Conservation (phyloP, 2,797 vertebrate species). For the Aythya fuligula region DNA sequence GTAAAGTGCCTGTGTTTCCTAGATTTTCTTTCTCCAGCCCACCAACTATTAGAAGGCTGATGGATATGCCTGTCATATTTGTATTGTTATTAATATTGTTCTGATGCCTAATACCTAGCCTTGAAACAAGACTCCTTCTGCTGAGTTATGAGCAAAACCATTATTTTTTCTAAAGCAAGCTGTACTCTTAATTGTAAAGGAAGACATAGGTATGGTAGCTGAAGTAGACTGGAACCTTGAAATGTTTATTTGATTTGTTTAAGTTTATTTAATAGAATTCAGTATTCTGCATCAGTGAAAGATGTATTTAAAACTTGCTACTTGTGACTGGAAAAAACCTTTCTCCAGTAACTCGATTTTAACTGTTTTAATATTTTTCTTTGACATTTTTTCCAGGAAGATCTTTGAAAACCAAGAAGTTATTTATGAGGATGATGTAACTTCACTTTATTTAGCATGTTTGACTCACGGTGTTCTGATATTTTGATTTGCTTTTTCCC, state of each 20-base stretch:
- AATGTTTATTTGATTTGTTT: not conserved
- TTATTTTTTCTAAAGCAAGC: not conserved
- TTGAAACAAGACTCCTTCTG: not conserved
- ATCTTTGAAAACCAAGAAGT: not conserved
- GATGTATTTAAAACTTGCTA: not conserved
- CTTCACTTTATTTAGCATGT: not conserved
- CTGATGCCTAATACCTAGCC: not conserved
- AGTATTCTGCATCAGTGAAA: not conserved
- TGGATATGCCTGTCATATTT: not conserved
- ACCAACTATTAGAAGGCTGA: not conserved
- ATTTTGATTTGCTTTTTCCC: not conserved
- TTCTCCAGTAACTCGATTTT: not conserved
- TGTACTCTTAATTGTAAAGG: not conserved
- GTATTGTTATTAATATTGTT: not conserved
- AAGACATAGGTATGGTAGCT: not conserved
- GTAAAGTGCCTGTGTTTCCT: not conserved
- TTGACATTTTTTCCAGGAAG: not conserved
- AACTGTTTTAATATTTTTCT: not conserved
- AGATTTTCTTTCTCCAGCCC: not conserved
- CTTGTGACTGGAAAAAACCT: not conserved
- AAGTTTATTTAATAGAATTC: not conserved
- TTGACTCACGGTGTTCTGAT: not conserved
- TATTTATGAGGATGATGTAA: not conserved
- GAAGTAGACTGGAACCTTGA: not conserved
- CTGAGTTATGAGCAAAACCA: not conserved